Conservation (phyloP, 2,113 vertebrate species). For the Eira barbara region DNA sequence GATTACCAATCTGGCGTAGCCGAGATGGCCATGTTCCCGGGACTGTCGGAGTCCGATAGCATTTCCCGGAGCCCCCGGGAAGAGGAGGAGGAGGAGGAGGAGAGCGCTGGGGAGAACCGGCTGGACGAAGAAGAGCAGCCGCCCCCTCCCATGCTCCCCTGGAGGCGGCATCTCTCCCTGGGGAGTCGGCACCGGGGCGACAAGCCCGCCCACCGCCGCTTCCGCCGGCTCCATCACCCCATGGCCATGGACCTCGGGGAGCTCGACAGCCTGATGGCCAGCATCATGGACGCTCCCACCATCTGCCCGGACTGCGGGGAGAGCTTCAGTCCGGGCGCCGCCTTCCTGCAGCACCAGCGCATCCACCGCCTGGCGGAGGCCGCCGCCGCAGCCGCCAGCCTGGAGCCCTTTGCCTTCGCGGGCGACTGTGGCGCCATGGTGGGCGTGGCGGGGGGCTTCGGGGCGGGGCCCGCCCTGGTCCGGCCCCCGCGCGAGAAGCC, state of each 20-base stretch:
- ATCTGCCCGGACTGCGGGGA: constrained; percentile 76
- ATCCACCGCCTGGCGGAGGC: constrained; percentile 65
- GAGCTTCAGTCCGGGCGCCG: constrained; percentile 66
- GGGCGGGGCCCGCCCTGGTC: not conserved
- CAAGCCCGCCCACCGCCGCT: constrained; percentile 48
- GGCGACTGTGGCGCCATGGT: constrained; percentile 9
- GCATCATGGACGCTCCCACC: constrained; percentile 74
- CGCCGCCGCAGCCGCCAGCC: not conserved
- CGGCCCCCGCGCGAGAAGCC: constrained; percentile 66
- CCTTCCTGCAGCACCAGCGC: constrained; percentile 75
- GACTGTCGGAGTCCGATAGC: constrained; percentile 5
- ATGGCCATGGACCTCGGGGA: constrained; percentile 70
- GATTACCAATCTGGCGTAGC: not conserved
- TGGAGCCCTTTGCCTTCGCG: constrained; percentile 38
- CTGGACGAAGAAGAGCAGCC: constrained; percentile 8
- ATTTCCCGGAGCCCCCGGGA: constrained; percentile 1
- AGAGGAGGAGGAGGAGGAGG: constrained; percentile 41
- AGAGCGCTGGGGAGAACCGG: constrained; percentile 7
- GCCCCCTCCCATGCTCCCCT: constrained; percentile 27
- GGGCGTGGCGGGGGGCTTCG: constrained; percentile 34
- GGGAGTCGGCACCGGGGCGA: constrained; percentile 27
- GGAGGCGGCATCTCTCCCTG: constrained; percentile 69
- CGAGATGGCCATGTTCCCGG: not conserved
- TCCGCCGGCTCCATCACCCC: constrained; percentile 62
- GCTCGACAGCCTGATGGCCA: constrained; percentile 69